Evolutionary conservation across 2,797 vertebrate species (phyloP).

Genomic region (Alca torda): DNA sequence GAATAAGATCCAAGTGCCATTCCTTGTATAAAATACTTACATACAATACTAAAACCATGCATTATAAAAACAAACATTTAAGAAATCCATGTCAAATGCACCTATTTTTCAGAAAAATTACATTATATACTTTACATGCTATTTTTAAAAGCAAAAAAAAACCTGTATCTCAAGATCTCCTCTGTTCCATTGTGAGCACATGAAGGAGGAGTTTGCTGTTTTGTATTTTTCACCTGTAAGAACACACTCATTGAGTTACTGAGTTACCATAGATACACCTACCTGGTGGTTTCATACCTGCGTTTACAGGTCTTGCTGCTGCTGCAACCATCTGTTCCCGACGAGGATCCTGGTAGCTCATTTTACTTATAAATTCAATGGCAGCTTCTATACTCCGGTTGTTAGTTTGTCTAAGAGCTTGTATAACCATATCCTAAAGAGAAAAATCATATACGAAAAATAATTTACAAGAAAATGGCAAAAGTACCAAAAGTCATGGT

Average conservation of each 20-base stretch:
- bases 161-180: not conserved
- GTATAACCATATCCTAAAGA: constrained; percentile 86
- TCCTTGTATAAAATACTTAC: not conserved
- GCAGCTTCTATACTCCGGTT: constrained; percentile 87
- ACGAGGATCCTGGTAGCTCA: constrained; percentile 90
- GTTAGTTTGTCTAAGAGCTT: constrained; percentile 85
- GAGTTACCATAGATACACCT: constrained; percentile 12
- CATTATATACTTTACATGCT: not conserved
- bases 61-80: not conserved
- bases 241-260: not conserved
- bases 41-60: not conserved
- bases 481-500: not conserved
- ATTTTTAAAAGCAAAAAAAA: not conserved
- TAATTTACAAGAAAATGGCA: not conserved
- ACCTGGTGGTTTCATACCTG: constrained; percentile 89
- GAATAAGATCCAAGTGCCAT: not conserved
- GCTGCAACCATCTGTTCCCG: constrained; percentile 87
- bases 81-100: not conserved
- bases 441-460: constrained; percentile 10
- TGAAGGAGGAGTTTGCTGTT: not conserved
- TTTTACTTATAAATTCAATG: constrained; percentile 92
- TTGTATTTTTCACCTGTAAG: not conserved
- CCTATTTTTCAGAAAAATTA: not conserved
- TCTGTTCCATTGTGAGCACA: not conserved
- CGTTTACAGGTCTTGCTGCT: constrained; percentile 80